Evolutionary conservation across 2,113 vertebrate species (phyloP).

Genomic region (Pipa parva): DNA sequence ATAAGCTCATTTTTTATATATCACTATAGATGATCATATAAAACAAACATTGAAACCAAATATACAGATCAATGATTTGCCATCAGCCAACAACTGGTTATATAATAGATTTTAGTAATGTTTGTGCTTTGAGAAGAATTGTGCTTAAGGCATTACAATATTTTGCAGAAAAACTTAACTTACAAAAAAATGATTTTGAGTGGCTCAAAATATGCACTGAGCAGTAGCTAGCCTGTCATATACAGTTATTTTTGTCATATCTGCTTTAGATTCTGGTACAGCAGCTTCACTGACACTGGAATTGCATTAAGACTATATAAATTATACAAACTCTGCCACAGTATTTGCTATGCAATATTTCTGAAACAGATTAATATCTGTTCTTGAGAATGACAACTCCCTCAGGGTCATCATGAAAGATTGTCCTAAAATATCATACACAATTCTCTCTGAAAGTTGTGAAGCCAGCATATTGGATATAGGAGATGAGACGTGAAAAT

Average conservation of each 20-base stretch:
- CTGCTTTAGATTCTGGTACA: conserved; percentile 6
- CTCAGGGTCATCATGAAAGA: conserved; percentile 36
- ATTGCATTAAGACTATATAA: conserved; percentile 33
- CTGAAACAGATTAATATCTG: conserved; percentile 37
- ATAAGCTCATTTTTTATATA: conserved; percentile 18
- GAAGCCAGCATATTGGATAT: conserved; percentile 19
- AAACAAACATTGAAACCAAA: conserved; percentile 9
- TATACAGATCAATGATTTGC: conserved; percentile 34
- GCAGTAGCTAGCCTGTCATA: conserved; percentile 19
- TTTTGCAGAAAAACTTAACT: conserved; percentile 33
- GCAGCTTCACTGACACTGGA: conserved; percentile 16
- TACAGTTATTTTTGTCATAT: conserved; percentile 10
- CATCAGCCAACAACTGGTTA: conserved; percentile 33
- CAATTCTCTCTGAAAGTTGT: conserved; percentile 33
- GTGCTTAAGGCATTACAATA: conserved; percentile 19
- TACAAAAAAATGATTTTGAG: conserved; percentile 26
- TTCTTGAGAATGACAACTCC: conserved; percentile 38
- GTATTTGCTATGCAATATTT: conserved; percentile 38
- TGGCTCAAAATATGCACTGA: conserved; percentile 1
- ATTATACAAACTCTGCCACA: conserved; percentile 39
- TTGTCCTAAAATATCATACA: conserved; percentile 32
- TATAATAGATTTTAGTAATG: conserved; percentile 4
- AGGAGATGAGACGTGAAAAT: conserved; percentile 32
- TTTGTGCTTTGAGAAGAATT: conserved; percentile 21
- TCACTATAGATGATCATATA: conserved; percentile 9